These are phyloP conservation scores for Aphelocoma californica DNA, from an alignment of 2,797 vertebrate species.

Conservation along the genomic window DNA sequence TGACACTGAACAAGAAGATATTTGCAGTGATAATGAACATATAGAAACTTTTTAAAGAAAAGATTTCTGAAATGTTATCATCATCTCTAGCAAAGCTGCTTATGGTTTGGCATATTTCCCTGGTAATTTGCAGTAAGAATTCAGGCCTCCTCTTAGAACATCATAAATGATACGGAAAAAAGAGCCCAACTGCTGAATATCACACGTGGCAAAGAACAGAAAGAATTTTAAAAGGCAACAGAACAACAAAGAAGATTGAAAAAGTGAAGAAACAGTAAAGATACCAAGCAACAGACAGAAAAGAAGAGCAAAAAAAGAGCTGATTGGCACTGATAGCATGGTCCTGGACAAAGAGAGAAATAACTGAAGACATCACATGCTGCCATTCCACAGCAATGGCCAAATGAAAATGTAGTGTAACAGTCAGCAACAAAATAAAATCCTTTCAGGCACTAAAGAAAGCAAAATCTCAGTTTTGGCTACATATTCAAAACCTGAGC, in stretches of 20 bases:
- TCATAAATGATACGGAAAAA: background rate
- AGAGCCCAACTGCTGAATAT: background rate
- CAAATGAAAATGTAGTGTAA: background rate
- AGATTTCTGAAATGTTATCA: background rate
- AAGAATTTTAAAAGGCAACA: background rate
- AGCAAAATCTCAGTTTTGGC: background rate
- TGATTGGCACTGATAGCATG: background rate
- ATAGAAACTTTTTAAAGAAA: background rate
- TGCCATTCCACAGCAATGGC: background rate
- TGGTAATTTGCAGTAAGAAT: background rate
- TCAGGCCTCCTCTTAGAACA: background rate
- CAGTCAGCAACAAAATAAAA: background rate
- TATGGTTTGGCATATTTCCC: background rate
- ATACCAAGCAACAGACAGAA: background rate
- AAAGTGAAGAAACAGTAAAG: background rate
- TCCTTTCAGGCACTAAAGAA: background rate
- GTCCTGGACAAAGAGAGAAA: background rate
- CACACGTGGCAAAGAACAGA: background rate
- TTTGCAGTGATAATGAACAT: background rate
- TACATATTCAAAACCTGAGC: background rate
- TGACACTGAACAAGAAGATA: background rate
- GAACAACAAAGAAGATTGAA: background rate
- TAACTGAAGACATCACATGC: background rate
- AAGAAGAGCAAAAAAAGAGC: background rate
- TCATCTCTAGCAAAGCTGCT: background rate